Evolutionary conservation across 30 jellyfish, hydroid and myxozoan genomes (phyloP), one percentile per base, ranked within the genome.

Genomic region (Aurelia coerulea): DNA sequence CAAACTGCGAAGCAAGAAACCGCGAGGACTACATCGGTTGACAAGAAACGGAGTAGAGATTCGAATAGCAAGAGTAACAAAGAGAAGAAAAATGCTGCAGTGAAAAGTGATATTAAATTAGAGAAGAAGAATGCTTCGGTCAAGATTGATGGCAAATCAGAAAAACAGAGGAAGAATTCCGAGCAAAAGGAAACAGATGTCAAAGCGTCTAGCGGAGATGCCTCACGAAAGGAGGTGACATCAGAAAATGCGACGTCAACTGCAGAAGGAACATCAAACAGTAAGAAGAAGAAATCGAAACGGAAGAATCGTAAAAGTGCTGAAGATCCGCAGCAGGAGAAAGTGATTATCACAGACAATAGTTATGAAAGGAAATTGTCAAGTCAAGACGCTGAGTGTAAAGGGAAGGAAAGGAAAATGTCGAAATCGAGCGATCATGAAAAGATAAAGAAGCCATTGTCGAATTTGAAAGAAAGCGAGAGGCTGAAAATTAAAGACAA

Each of bases 261-360:
- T 0, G 56, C 15, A 35, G 62, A 39, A 9, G 64, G 51, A 35
- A 18, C 84, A 32, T 65, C 33, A 23, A 12, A 73, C 7, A 83
- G 64, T 53, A 71, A 58, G 50, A 83, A 83, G 63, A 83, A 83
- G 81, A 83, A 83, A 51, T 83, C 92, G n/a, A 83, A 83, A 53
- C 59, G 66, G 71, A 83, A 83, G 49, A 73, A 65, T 29, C 72
- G 76, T 9, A 83, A 72, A 46, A 10, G 70, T 50, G 14, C 63
- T 7, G 92, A 83, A 16, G 56, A 53, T 15, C 49, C 59, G 53
- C 23, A 18, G 23, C 53, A 58, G 15, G 77, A 56, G 11, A 79
- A 81, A 54, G 34, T 60, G 12, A 16, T 60, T 0, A 23, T 16
- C 31, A 60, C 70, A 15, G 62, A 52, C 19, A 19, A 73, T 10